Evolutionary conservation across 53 echinoderm and acorn worm species (phyloP).

Genomic region (Arbacia lixula): DNA sequence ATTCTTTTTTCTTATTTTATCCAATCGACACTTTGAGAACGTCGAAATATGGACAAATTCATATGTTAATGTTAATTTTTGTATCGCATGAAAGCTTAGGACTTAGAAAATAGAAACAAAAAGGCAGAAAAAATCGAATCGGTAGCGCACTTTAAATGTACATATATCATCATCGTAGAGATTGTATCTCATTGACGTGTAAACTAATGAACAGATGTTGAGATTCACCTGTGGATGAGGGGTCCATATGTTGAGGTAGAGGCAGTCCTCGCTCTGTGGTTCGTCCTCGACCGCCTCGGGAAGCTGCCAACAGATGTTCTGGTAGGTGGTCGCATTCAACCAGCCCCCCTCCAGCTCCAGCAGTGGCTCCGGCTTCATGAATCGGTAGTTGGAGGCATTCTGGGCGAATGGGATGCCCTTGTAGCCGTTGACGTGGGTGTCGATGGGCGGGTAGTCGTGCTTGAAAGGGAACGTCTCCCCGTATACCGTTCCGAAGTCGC

Average conservation of each 20-base stretch:
- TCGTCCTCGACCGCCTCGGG: constrained; percentile 49
- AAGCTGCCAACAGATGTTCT: constrained; percentile 71
- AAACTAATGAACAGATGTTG: too few relatives aligned
- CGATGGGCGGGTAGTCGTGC: constrained; percentile 53
- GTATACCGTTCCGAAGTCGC: constrained; percentile 60
- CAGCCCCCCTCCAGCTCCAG: constrained; percentile 63
- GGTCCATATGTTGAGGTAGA: constrained; percentile 82
- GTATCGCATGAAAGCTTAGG: too few relatives aligned
- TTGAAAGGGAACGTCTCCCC: constrained; percentile 70
- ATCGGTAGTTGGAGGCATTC: constrained; percentile 70
- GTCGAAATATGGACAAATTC: too few relatives aligned
- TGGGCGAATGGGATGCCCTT: constrained; percentile 78
- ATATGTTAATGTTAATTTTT: too few relatives aligned
- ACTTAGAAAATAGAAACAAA: too few relatives aligned
- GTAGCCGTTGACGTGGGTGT: constrained; percentile 79
- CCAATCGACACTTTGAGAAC: too few relatives aligned
- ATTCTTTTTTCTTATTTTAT: too few relatives aligned
- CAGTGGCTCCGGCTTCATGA: constrained; percentile 65
- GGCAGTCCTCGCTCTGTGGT: constrained; percentile 77
- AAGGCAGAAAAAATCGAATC: too few relatives aligned
- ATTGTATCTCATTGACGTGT: too few relatives aligned
- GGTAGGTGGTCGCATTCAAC: constrained; percentile 63
- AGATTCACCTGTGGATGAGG: constrained; percentile 82
- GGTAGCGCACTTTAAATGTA: too few relatives aligned
- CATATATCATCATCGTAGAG: too few relatives aligned